These are phyloP conservation scores for Thaumatotibia leucotreta DNA, from an alignment of 1,140 invertebrate species.

Conservation along the genomic window DNA sequence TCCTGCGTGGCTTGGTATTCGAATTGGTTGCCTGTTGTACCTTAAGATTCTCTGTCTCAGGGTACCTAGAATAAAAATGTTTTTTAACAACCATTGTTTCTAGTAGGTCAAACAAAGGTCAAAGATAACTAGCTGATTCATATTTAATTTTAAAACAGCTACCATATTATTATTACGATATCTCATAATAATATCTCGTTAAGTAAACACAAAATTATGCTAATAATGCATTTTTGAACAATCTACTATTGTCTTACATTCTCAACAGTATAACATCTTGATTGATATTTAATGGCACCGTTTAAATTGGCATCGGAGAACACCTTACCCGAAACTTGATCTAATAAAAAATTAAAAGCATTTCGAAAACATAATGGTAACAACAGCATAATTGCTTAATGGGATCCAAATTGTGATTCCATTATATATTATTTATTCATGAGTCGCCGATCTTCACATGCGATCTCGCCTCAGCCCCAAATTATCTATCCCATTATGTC, in stretches of 20 bases:
- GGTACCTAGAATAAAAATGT: too few relatives aligned
- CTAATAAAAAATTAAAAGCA: constrained; percentile 75
- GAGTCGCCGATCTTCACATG: constrained; percentile 45
- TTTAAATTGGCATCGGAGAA: constrained; percentile 42
- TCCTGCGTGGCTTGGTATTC: too few relatives aligned
- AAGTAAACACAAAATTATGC: constrained; percentile 1
- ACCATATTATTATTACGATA: background rate
- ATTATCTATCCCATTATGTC: constrained; percentile 70
- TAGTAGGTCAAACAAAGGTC: background rate
- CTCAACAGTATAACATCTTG: constrained; percentile 27
- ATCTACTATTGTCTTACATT: background rate
- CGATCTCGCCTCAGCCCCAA: constrained; percentile 53
- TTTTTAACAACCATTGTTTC: background rate
- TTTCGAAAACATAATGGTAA: constrained; percentile 71
- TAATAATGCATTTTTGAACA: constrained; percentile 10
- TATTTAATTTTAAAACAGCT: background rate
- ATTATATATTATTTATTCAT: constrained; percentile 69
- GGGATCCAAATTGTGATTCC: constrained; percentile 64
- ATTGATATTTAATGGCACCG: constrained; percentile 68
- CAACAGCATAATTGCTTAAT: constrained; percentile 72
- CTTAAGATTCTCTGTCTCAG: too few relatives aligned
- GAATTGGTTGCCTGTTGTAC: too few relatives aligned
- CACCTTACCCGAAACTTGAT: constrained; percentile 60
- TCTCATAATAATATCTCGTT: constrained; percentile 3
- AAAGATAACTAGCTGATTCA: background rate